Evolutionary conservation across 1,140 invertebrate genomes (phyloP), one percentile per base, ranked within the genome.

Genomic region (Drosophila pallidifrons): DNA sequence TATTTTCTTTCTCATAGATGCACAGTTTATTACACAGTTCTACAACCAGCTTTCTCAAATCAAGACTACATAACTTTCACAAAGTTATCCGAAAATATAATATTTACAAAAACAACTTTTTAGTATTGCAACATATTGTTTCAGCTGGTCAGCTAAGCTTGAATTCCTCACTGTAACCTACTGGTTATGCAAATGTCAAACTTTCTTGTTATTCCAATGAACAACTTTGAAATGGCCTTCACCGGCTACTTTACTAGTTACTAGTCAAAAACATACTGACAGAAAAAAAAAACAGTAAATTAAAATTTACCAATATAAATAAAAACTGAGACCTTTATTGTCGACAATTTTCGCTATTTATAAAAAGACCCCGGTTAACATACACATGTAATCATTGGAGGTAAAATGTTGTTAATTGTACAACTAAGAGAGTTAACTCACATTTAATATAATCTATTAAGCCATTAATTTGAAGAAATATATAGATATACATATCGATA

Each of bases 61-160:
- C 43, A 45, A 45, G 43, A 25, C 20, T 25, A 25, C 30, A 32
- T 32, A 57, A 57, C 15, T 57, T 57, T 57, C 3, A 35, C 30
- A 32, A 32, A 38, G 32, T 20, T 47, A 3, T 47, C 4, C 35
- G 28, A 41, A 57, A 57, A 43, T 4, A 13, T 13, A 13, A n/a
- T 3, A 43, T 43, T 43, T 3, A 4, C 8, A 3, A 11, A n/a
- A 41, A 1, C 38, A 1, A 4, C 5, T 43, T 7, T 41, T 20
- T 16, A 20, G 7, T 47, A 16, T 47, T 57, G 65, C 41, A 43
- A 52, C 58, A 52, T 79, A 61, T 79, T 79, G 66, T 64, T 82
- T 82, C 71, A 82, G 80, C 66, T 79, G 80, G 47, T 28, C 68
- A 52, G 41, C 13, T 3, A 64, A 52, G 41, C 5, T n/a, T 3